A percentile compares a stretch with the other conserved stretches of the same genome.
phyloP scores from a whole-genome alignment of 1,140 invertebrate species.

The Muscidifurax raptorellus region DNA sequence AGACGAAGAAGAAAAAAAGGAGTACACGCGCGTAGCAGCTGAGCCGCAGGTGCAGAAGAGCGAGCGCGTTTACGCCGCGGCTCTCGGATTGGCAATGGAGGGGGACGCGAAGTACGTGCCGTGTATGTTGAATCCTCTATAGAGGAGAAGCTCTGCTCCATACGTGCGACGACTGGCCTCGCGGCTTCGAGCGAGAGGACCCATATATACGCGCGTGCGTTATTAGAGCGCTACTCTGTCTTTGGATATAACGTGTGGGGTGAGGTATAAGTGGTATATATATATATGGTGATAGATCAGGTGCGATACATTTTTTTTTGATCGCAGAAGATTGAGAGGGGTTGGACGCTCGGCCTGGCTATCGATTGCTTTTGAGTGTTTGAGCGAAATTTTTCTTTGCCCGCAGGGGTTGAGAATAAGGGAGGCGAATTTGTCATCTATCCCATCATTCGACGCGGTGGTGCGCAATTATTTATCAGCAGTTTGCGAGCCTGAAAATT shows the following conservation, averaged over 20 bases:
- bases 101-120: constrained; percentile 21
- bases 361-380: too few relatives aligned
- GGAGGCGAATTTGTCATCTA: too few relatives aligned
- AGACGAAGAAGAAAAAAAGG: not conserved
- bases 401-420: too few relatives aligned
- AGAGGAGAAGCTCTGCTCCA: not conserved
- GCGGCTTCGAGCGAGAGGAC: not conserved
- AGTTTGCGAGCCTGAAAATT: too few relatives aligned
- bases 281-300: not conserved
- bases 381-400: too few relatives aligned
- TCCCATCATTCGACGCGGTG: too few relatives aligned
- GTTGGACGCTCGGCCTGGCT: too few relatives aligned
- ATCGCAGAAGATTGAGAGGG: too few relatives aligned
- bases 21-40: not conserved
- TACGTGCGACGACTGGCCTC: not conserved
- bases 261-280: not conserved
- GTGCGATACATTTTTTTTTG: not conserved
- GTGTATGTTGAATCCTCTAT: not conserved
- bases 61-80: constrained; percentile 16
- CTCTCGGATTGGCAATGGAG: constrained; percentile 16
- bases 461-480: too few relatives aligned
- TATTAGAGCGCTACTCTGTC: constrained; percentile 43
- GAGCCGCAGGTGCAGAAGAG: constrained; percentile 38
- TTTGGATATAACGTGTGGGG: not conserved
- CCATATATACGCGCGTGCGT: not conserved